Evolutionary conservation across 2,888 invertebrate genomes (phyloP).

Genomic region (Ophion ventricosus): DNA sequence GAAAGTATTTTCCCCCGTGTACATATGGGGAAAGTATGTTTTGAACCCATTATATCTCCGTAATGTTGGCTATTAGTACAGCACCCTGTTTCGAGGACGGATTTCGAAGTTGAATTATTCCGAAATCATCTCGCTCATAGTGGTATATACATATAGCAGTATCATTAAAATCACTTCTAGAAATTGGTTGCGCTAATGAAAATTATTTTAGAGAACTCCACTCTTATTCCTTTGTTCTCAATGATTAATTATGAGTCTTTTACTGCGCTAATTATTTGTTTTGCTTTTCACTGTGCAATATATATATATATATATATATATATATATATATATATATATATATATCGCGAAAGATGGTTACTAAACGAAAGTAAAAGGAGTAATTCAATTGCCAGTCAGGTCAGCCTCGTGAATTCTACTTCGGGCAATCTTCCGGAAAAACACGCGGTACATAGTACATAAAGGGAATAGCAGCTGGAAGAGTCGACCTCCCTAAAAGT

Average conservation of each 20-base stretch:
- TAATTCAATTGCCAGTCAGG: conserved; percentile 43
- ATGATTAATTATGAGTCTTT: conserved; percentile 34
- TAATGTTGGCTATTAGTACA: too few species aligned
- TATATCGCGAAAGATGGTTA: conserved; percentile 22
- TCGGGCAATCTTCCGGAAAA: conserved; percentile 3
- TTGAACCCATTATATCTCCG: too few species aligned
- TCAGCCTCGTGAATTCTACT: conserved; percentile 31
- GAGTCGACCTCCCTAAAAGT: conserved; percentile 26
- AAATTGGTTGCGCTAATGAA: background rate
- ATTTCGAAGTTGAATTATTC: too few species aligned
- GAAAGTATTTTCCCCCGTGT: too few species aligned
- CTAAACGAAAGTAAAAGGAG: conserved; percentile 42
- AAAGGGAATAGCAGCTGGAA: conserved; percentile 23
- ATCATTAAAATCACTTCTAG: background rate
- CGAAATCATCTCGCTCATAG: too few species aligned
- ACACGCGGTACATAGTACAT: conserved; percentile 5
- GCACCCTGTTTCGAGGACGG: too few species aligned
- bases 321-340: background rate
- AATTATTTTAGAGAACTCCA: conserved; percentile 14
- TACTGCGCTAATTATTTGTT: conserved; percentile 2
- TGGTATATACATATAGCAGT: too few species aligned
- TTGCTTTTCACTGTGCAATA: background rate
- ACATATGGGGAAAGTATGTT: too few species aligned
- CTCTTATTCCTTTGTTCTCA: background rate
- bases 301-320: background rate